Percentiles rank a stretch among this genome's conserved stretches.
Conservation (phyloP, 2,888 invertebrate genomes). For the Cinara cedri region DNA sequence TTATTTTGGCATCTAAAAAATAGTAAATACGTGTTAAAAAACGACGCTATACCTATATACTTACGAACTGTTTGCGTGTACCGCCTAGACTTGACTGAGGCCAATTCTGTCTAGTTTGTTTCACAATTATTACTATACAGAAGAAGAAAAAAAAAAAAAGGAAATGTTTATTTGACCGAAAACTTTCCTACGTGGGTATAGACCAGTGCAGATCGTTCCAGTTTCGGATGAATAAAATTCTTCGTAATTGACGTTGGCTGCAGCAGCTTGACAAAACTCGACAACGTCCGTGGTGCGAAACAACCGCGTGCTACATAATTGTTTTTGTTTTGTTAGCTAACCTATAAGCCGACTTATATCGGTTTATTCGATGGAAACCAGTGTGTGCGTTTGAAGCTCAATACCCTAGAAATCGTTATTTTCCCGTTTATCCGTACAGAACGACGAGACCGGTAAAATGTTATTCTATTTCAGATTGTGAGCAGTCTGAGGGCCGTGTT, state of each 20-base stretch:
- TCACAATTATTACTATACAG: background rate
- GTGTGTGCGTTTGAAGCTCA: background rate
- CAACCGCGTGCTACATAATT: constrained; percentile 16
- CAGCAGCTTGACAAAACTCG: constrained; percentile 23
- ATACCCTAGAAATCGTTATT: background rate
- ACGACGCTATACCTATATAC: background rate
- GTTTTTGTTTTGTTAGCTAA: background rate
- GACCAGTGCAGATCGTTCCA: background rate
- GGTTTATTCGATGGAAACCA: background rate
- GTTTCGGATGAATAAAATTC: constrained; percentile 45
- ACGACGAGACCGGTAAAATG: background rate
- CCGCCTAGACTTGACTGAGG: background rate
- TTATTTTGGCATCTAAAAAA: background rate
- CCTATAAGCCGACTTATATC: background rate
- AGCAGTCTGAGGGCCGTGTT: too few species aligned
- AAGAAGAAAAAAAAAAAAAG: background rate
- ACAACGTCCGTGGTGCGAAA: constrained; percentile 33
- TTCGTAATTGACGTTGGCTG: background rate
- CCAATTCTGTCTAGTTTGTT: background rate
- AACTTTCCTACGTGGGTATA: background rate
- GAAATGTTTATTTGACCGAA: constrained; percentile 20
- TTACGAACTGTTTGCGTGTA: background rate
- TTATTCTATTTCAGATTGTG: too few species aligned
- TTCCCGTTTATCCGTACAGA: background rate
- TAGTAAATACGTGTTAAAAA: background rate